Percentiles rank a stretch among this genome's conserved stretches.
Conservation (phyloP, 1,140 invertebrate genomes). For the Catajapyx aquilonaris region DNA sequence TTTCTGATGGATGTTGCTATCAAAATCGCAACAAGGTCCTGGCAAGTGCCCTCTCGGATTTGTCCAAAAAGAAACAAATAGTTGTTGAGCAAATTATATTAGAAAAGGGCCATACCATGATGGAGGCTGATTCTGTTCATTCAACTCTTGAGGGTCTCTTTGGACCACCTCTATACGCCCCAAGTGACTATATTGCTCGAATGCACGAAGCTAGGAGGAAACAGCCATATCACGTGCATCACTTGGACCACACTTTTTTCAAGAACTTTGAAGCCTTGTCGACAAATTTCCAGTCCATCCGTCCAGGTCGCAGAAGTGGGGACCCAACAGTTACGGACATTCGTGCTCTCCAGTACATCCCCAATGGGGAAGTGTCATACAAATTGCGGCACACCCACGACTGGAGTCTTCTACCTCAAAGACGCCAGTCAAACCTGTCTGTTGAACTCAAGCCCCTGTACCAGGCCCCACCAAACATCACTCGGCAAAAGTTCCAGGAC, state of each 20-base stretch:
- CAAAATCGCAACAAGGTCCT: conserved; percentile 3
- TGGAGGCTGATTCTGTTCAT: conserved; percentile 3
- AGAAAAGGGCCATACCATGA: conserved; percentile 4
- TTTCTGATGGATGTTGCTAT: conserved; percentile 3
- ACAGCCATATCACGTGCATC: not conserved
- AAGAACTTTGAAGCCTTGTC: not conserved
- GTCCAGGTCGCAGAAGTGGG: not conserved
- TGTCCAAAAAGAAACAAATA: not conserved
- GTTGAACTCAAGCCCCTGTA: not conserved
- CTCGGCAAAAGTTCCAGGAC: not conserved
- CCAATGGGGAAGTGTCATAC: not conserved
- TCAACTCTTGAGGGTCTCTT: not conserved
- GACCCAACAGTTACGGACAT: conserved; percentile 4
- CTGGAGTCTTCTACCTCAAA: not conserved
- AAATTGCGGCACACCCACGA: conserved; percentile 2
- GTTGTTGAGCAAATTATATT: not conserved
- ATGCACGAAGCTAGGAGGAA: not conserved
- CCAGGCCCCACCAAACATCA: conserved; percentile 1
- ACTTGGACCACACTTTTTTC: conserved; percentile 3
- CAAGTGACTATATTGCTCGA: not conserved
- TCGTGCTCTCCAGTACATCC: not conserved
- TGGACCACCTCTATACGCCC: conserved; percentile 1
- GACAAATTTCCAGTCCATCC: conserved; percentile 2
- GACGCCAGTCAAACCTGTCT: not conserved
- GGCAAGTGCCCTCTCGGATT: not conserved